Percentiles rank a stretch among this genome's conserved stretches.
Evolutionary conservation across 2,888 invertebrate genomes (phyloP).

Genomic region (Resseliella maxima): DNA sequence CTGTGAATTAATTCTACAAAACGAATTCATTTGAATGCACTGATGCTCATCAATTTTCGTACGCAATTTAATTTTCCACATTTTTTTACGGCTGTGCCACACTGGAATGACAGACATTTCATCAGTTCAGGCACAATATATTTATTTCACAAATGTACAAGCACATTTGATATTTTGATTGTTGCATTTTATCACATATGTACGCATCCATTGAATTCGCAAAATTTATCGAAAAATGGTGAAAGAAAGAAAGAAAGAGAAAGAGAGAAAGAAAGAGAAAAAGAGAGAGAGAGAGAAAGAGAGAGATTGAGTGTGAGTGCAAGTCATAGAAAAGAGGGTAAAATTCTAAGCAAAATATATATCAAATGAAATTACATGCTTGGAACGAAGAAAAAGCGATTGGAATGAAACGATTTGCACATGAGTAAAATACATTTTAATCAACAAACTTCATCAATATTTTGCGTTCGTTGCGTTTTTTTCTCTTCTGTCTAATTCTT

Average conservation of each 20-base stretch:
- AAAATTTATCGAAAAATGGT: neutral
- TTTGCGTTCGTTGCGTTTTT: neutral
- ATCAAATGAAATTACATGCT: neutral
- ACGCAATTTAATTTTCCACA: neutral
- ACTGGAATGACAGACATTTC: neutral
- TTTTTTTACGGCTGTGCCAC: neutral
- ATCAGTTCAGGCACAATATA: neutral
- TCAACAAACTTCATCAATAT: slow-evolving; percentile 28
- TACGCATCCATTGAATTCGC: neutral
- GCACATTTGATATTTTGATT: neutral
- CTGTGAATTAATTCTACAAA: neutral
- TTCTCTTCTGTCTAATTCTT: no score
- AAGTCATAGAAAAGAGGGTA: no score
- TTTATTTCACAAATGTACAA: neutral
- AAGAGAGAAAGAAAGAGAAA: neutral
- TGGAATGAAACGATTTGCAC: neutral
- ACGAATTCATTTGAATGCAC: neutral
- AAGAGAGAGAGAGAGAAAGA: no score
- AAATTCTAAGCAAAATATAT: no score
- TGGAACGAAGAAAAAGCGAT: neutral
- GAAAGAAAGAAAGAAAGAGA: neutral
- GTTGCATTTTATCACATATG: neutral
- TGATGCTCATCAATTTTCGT: slow-evolving; percentile 4
- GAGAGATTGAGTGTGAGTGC: no score
- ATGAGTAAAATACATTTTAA: neutral